These are phyloP conservation scores for Siniperca knerii DNA, from an alignment of 2,113 vertebrate species.

Conservation along the genomic window DNA sequence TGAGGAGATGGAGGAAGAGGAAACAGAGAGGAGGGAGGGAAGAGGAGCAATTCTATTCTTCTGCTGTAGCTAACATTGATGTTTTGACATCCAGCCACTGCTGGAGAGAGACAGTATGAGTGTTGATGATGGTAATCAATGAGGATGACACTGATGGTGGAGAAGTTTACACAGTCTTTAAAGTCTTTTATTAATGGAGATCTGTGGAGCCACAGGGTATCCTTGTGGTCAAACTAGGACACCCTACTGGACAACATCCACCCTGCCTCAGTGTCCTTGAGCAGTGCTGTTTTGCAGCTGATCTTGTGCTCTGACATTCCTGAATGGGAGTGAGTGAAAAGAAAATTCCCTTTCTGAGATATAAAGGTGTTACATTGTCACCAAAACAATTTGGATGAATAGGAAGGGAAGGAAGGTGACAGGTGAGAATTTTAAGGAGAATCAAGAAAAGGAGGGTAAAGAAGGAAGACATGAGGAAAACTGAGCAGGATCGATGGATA, in stretches of 20 bases:
- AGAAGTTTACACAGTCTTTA: conserved; percentile 54
- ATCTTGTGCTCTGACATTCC: conserved; percentile 22
- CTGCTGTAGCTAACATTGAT: conserved; percentile 62
- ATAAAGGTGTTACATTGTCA: conserved; percentile 3
- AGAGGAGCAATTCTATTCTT: conserved; percentile 51
- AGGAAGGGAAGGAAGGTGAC: neutral
- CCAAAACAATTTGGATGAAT: neutral
- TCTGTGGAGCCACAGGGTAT: conserved; percentile 24
- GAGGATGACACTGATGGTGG: conserved; percentile 62
- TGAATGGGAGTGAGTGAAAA: conserved; percentile 18
- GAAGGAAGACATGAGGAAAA: neutral
- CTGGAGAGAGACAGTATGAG: conserved; percentile 59
- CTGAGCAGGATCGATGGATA: neutral
- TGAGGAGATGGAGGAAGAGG: conserved; percentile 43
- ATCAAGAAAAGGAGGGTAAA: neutral
- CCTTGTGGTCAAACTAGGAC: conserved; percentile 37
- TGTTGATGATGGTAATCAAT: conserved; percentile 58
- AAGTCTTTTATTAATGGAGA: conserved; percentile 44
- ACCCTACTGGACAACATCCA: neutral
- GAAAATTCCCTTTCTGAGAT: neutral
- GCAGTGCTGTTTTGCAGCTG: conserved; percentile 9
- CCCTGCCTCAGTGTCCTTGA: conserved; percentile 26
- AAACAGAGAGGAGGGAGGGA: conserved; percentile 37
- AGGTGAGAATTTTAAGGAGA: conserved; percentile 20
- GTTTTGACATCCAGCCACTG: conserved; percentile 69